Evolutionary conservation across 2,888 invertebrate species (phyloP).

Genomic region (Gortyna flavago): DNA sequence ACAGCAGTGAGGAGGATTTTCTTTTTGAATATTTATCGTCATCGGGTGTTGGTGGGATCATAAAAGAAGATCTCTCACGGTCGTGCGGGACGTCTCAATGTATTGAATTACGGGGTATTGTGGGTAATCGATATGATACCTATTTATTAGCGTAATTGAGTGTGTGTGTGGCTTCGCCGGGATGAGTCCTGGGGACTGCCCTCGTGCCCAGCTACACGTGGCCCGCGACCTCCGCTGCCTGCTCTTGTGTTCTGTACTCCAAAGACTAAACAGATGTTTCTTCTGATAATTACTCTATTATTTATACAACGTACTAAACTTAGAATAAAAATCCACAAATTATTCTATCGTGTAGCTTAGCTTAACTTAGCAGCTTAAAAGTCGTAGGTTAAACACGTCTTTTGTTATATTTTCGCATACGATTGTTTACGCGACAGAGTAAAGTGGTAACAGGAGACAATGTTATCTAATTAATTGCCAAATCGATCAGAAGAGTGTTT

Average conservation of each 20-base stretch:
- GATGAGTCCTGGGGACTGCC: slow-evolving; percentile 45
- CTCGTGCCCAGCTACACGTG: slow-evolving; percentile 58
- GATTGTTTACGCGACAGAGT: not conserved
- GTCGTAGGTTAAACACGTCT: not conserved
- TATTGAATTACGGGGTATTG: slow-evolving; percentile 61
- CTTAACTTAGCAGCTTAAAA: not conserved
- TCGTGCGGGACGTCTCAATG: slow-evolving; percentile 54
- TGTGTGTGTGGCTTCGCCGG: slow-evolving; percentile 27
- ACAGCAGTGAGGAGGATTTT: slow-evolving; percentile 53
- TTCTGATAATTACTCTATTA: not conserved
- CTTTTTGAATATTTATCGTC: slow-evolving; percentile 62
- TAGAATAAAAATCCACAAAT: not conserved
- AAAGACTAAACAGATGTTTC: slow-evolving; percentile 20
- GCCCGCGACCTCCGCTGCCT: not conserved
- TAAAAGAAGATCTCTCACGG: slow-evolving; percentile 45
- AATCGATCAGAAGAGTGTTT: not conserved
- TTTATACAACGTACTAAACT: not conserved
- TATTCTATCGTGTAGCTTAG: too few species aligned
- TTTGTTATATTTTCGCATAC: not conserved
- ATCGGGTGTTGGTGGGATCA: slow-evolving; percentile 46
- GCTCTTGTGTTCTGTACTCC: slow-evolving; percentile 1
- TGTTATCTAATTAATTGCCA: not conserved
- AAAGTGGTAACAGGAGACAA: slow-evolving; percentile 9
- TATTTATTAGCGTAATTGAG: slow-evolving; percentile 60
- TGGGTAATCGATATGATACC: slow-evolving; percentile 65